Percentiles rank a stretch among this genome's conserved stretches.
These are phyloP conservation scores for Triplophysa siluroides DNA, from an alignment of 2,113 vertebrate genomes.

Conservation along the genomic window DNA sequence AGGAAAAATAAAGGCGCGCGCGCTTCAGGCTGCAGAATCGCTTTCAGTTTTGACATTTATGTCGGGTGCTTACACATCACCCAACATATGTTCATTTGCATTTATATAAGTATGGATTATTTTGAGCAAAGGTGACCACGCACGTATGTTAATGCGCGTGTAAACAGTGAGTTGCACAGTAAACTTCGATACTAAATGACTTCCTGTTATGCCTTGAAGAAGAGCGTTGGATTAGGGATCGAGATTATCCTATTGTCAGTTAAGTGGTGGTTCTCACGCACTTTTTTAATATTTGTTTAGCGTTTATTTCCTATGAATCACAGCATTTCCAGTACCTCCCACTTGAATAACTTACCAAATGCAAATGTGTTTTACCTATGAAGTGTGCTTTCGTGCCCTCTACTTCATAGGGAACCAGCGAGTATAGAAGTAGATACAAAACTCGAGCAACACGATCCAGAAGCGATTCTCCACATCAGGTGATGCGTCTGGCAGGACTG, in stretches of 20 bases:
- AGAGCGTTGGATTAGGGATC: background rate
- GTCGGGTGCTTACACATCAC: background rate
- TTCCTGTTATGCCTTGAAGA: constrained; percentile 15
- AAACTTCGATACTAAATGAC: background rate
- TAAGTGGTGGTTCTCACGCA: background rate
- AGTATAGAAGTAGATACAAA: constrained; percentile 80
- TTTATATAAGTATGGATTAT: background rate
- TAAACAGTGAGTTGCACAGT: background rate
- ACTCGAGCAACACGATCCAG: constrained; percentile 66
- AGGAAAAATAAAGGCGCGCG: constrained; percentile 11
- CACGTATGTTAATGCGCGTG: too few relatives aligned
- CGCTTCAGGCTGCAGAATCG: constrained; percentile 3
- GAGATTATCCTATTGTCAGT: background rate
- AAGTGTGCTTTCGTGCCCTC: background rate
- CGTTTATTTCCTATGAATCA: background rate
- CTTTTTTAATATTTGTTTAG: background rate
- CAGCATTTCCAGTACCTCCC: background rate
- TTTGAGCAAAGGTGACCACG: background rate
- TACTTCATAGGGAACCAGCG: constrained; percentile 75
- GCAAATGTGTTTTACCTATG: background rate
- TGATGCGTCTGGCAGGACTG: constrained; percentile 77
- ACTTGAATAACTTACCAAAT: background rate
- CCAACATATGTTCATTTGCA: background rate
- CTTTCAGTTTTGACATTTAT: constrained; percentile 27
- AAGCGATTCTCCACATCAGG: constrained; percentile 62